Percentiles rank a stretch among this genome's conserved stretches.
phyloP scores from a whole-genome alignment of 2,113 vertebrate species.

The Coptodon bakossiorum region DNA sequence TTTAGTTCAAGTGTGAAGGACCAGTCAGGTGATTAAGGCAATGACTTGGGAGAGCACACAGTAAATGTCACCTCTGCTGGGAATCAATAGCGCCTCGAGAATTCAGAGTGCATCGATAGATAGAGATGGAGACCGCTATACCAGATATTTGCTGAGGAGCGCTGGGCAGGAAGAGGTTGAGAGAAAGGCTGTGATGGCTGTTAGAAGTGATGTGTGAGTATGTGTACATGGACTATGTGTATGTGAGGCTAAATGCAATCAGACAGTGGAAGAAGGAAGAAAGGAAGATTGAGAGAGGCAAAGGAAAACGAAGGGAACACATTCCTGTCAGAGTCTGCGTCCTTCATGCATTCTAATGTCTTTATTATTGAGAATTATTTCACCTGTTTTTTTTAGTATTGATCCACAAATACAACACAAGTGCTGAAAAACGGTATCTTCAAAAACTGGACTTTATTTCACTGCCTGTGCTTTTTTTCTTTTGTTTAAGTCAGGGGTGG shows the following conservation, averaged over 20 bases:
- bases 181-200: neutral
- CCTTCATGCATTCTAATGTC: neutral
- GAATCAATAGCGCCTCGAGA: conserved; percentile 56
- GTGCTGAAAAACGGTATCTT: neutral
- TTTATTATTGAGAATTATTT: neutral
- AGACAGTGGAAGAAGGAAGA: neutral
- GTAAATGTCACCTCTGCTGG: conserved; percentile 58
- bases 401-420: neutral
- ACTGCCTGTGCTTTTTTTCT: neutral
- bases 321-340: neutral
- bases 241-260: neutral
- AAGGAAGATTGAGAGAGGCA: neutral
- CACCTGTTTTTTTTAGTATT: neutral
- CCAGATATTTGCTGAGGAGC: conserved; percentile 24
- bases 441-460: neutral
- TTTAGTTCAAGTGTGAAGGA: conserved; percentile 50
- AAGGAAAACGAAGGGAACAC: neutral
- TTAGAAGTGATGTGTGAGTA: neutral
- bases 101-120: conserved; percentile 22
- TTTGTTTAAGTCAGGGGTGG: rapidly evolving
- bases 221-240: neutral
- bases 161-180: neutral
- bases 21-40: conserved; percentile 45
- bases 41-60: conserved; percentile 35
- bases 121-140: conserved; percentile 12